These are phyloP conservation scores for Nestor notabilis DNA, from an alignment of 2,113 vertebrate genomes.

Conservation along the genomic window DNA sequence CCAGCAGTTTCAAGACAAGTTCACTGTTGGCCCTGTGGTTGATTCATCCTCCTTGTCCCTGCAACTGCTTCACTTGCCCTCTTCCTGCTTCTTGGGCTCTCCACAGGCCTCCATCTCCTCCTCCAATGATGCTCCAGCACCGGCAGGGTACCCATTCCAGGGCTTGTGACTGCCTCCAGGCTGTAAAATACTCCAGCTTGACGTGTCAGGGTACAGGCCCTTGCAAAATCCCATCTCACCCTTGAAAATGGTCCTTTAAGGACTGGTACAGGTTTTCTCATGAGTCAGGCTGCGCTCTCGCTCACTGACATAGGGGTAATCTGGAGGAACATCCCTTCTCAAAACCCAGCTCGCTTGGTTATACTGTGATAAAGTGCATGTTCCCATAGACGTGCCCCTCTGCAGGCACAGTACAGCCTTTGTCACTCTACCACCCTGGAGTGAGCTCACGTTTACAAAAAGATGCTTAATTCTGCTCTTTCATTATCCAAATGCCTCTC, in stretches of 20 bases:
- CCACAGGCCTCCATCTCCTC: accelerated
- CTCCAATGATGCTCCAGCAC: neutral
- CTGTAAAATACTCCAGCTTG: neutral
- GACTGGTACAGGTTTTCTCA: neutral
- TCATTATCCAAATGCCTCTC: neutral
- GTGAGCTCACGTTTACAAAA: neutral
- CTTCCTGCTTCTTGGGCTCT: neutral
- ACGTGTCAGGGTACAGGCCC: neutral
- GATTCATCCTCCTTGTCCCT: neutral
- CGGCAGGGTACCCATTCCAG: accelerated
- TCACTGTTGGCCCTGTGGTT: neutral
- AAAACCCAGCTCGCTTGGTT: neutral
- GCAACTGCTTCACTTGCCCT: neutral
- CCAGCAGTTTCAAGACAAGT: neutral
- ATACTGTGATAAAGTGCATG: accelerated
- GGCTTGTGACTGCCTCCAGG: neutral
- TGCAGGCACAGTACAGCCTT: neutral
- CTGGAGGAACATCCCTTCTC: accelerated
- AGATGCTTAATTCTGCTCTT: neutral
- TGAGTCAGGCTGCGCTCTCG: neutral
- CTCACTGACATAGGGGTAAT: neutral
- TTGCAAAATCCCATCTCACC: neutral
- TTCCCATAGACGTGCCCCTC: neutral
- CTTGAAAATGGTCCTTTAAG: neutral
- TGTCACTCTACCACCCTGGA: neutral